These are phyloP conservation scores for Cheilinus undulatus DNA, from an alignment of 2,113 vertebrate genomes.

Conservation along the genomic window DNA sequence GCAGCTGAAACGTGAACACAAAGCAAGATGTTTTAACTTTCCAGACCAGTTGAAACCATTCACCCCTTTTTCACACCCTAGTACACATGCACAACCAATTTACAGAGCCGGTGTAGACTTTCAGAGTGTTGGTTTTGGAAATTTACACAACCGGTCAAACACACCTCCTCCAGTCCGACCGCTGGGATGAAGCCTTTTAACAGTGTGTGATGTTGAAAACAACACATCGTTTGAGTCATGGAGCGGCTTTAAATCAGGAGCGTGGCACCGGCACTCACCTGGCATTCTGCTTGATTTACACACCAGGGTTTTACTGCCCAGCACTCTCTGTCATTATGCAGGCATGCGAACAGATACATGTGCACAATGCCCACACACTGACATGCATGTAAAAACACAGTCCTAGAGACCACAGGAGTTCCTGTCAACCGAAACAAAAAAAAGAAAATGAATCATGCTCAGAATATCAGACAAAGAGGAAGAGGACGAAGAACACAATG, in stretches of 20 bases:
- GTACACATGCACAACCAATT: slow-evolving; percentile 8
- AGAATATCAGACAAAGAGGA: slow-evolving; percentile 38
- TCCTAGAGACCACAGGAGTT: slow-evolving; percentile 5
- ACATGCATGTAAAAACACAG: background rate
- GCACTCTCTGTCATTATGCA: slow-evolving; percentile 32
- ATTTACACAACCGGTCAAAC: background rate
- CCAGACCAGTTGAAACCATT: slow-evolving; percentile 2
- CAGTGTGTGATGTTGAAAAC: background rate
- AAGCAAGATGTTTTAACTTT: slow-evolving; percentile 35
- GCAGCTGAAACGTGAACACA: background rate
- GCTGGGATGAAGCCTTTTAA: slow-evolving; percentile 1
- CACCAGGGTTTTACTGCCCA: slow-evolving; percentile 51
- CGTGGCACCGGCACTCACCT: slow-evolving; percentile 54
- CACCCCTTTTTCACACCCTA: slow-evolving; percentile 5
- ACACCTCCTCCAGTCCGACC: background rate
- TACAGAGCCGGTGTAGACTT: slow-evolving; percentile 1
- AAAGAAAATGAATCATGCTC: slow-evolving; percentile 11
- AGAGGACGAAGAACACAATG: slow-evolving; percentile 5
- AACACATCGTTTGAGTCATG: slow-evolving; percentile 19
- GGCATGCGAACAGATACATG: slow-evolving; percentile 12
- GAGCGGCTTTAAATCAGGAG: slow-evolving; percentile 51
- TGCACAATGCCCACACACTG: background rate
- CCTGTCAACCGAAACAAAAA: slow-evolving; percentile 40
- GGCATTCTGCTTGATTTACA: slow-evolving; percentile 61
- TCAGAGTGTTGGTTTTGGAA: slow-evolving; percentile 32